Evolutionary conservation across 92 coral and sea anemone species (phyloP).

Genomic region (Bergia sp.): DNA sequence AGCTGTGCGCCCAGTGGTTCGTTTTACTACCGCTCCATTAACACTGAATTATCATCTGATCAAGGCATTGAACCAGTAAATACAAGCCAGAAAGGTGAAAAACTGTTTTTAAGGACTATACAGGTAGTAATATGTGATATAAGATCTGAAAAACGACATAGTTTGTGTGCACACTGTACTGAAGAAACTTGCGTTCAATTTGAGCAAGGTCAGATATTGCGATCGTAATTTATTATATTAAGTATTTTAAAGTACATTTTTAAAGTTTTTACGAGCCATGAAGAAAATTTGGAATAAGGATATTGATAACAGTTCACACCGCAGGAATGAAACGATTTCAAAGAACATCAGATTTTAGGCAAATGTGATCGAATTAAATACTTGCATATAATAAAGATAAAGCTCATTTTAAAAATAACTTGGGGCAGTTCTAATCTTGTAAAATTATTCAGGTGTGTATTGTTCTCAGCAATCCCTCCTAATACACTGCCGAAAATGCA

Average conservation of each 20-base stretch:
- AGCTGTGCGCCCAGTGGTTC: no score
- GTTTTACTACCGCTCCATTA: no score
- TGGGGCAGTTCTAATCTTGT: neutral
- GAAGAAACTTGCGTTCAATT: no score
- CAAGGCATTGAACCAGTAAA: no score
- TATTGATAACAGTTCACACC: neutral
- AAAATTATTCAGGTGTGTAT: neutral
- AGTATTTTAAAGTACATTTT: neutral
- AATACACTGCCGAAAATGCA: neutral
- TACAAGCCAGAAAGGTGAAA: no score
- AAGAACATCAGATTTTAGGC: neutral
- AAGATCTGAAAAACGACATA: no score
- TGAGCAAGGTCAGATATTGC: no score
- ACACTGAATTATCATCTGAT: no score
- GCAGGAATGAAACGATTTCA: neutral
- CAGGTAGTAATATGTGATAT: no score
- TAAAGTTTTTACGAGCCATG: neutral
- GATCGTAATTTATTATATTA: neutral
- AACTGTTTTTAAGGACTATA: no score
- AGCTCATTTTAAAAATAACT: neutral
- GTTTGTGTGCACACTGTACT: no score
- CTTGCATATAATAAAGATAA: neutral
- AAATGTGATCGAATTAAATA: neutral
- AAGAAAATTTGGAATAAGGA: neutral
- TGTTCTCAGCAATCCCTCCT: neutral